A percentile compares a stretch with the other conserved stretches of the same genome.
phyloP scores from a whole-genome alignment of 2,797 vertebrate genomes.

The Pterois miles region DNA sequence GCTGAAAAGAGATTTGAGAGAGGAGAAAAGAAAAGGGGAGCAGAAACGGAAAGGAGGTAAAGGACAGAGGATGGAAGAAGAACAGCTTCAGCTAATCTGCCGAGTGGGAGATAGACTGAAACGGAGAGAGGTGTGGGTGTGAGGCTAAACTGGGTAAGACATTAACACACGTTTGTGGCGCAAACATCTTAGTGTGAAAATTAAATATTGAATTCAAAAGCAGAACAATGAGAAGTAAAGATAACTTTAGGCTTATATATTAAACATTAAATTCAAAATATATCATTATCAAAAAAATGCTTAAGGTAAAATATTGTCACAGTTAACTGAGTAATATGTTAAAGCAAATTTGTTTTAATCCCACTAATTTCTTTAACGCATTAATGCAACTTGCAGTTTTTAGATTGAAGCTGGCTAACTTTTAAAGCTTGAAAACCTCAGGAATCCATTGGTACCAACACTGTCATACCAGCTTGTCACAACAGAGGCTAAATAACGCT shows the following conservation, averaged over 20 bases:
- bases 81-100: conserved; percentile 48
- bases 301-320: not conserved
- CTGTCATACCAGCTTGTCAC: too few species aligned
- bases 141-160: conserved; percentile 2
- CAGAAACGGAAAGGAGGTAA: conserved; percentile 24
- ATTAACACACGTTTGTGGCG: conserved; percentile 16
- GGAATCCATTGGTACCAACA: too few species aligned
- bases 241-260: not conserved
- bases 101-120: conserved; percentile 45
- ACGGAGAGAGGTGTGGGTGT: conserved; percentile 37
- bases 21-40: conserved; percentile 2
- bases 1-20: not conserved
- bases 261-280: not conserved
- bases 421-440: too few species aligned
- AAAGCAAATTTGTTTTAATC: too few species aligned
- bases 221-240: not conserved
- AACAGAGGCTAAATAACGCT: too few species aligned
- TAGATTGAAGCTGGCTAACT: too few species aligned
- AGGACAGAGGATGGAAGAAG: conserved; percentile 32
- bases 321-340: too few species aligned
- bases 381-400: too few species aligned
- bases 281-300: not conserved
- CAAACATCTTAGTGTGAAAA: not conserved
- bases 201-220: not conserved
- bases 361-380: too few species aligned